Evolutionary conservation across 2,113 vertebrate species (phyloP).

Genomic region (Atlantisia rogersi): DNA sequence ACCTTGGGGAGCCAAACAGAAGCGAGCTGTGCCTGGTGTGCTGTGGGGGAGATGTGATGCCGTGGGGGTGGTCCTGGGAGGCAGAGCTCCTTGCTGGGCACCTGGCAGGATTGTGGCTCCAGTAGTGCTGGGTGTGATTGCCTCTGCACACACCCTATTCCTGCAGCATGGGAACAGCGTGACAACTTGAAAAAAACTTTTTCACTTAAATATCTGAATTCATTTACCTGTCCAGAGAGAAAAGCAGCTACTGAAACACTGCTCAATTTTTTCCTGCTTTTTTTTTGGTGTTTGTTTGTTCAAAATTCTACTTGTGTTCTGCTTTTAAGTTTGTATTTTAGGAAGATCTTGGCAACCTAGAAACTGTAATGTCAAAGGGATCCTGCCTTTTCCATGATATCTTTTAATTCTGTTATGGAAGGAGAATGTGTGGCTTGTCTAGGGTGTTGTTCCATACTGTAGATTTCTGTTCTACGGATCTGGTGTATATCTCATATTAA

Average conservation of each 20-base stretch:
- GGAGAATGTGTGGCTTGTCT: neutral
- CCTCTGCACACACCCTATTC: rapidly evolving
- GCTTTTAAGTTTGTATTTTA: neutral
- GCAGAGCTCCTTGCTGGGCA: neutral
- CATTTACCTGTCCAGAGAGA: neutral
- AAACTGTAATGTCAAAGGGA: neutral
- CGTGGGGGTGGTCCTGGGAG: rapidly evolving
- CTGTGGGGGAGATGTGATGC: neutral
- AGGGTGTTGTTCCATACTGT: neutral
- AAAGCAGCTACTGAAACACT: neutral
- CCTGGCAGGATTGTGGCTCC: rapidly evolving
- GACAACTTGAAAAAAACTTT: neutral
- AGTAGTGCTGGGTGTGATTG: neutral
- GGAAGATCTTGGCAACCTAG: neutral
- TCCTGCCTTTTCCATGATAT: neutral
- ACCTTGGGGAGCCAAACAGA: too few species aligned
- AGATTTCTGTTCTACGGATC: neutral
- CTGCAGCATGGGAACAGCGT: neutral
- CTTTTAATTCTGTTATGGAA: neutral
- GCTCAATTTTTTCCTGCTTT: neutral
- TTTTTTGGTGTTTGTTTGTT: neutral
- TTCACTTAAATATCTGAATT: neutral
- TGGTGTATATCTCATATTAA: neutral
- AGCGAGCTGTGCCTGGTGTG: neutral
- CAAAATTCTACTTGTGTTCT: neutral